Evolutionary conservation across 2,113 vertebrate species (phyloP).

Genomic region (Tachysurus vachellii): DNA sequence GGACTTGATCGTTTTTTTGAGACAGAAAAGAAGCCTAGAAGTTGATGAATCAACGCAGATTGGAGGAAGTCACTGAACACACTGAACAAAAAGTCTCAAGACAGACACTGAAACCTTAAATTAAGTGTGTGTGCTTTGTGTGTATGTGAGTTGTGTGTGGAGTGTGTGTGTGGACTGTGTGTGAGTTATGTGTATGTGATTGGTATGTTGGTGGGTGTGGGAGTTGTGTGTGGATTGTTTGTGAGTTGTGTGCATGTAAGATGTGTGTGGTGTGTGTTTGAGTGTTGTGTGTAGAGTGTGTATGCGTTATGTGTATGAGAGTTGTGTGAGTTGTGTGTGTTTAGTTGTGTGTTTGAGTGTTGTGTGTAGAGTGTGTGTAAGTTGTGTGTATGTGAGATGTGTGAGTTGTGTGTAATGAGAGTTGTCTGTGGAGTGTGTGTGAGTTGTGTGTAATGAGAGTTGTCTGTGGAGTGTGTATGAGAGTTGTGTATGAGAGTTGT

Average conservation of each 20-base stretch:
- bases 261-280: not conserved
- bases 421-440: not conserved
- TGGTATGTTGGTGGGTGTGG: not conserved
- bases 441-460: not conserved
- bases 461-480: not conserved
- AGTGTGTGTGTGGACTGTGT: not conserved
- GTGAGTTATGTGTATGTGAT: not conserved
- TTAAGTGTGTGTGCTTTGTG: not conserved
- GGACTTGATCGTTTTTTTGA: not conserved
- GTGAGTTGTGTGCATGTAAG: not conserved
- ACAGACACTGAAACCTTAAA: not conserved
- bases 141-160: not conserved
- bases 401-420: not conserved
- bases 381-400: not conserved
- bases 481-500: not conserved
- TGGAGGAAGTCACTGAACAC: not conserved
- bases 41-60: not conserved
- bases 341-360: slow-evolving; percentile 21
- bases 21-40: not conserved
- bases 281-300: not conserved
- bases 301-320: not conserved
- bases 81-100: not conserved
- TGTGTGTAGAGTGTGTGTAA: not conserved
- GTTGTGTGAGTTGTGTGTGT: not conserved
- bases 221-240: not conserved